Evolutionary conservation across 2,888 invertebrate species (phyloP), one percentile per base, ranked within the genome.

Genomic region (Bombyx huttoni): DNA sequence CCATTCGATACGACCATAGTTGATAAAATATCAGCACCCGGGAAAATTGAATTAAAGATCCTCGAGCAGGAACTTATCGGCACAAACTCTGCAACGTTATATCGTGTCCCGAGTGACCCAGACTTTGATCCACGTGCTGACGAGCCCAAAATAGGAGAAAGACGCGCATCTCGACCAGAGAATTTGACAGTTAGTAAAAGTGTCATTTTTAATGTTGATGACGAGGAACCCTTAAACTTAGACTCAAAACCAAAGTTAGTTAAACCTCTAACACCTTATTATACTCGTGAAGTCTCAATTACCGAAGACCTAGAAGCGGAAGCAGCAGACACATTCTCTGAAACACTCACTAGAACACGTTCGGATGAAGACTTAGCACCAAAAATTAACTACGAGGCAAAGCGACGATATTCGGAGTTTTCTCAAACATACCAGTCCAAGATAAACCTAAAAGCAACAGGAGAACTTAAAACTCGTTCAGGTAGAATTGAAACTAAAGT

Each of bases 191-290:
- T 84, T 10, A 90, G 64, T 61, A 91, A 77, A 80, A 90, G 75
- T 61, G 89, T 89, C 1, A 73, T 76, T 24, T 89, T 92, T 55
- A 87, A 90, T 62, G 81, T 91, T 14, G 86, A 89, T 13, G 72
- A 81, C 46, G 72, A 72, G 13, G 68, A 68, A 50, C 58, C 63
- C 48, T 56, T 68, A 49, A 91, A 92, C 68, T 75, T 92, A 51
- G 85, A 94, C 10, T 78, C 89, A 56, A 93, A 93, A 67, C 86
- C 86, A 35, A 92, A 91, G 67, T 85, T 90, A 51, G 84, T 86
- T 34, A 95, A 95, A 69, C 96, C 96, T 5, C 71, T 95, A 51
- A 96, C 96, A 6, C 96, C 96, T 0, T 95, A 95, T 67, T 95
- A 95, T 75, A 91, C 92, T 0, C 83, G 93, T 57, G 91, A 92